These are phyloP conservation scores for Anoplopoma fimbria DNA, from an alignment of 2,113 vertebrate species.

Conservation along the genomic window DNA sequence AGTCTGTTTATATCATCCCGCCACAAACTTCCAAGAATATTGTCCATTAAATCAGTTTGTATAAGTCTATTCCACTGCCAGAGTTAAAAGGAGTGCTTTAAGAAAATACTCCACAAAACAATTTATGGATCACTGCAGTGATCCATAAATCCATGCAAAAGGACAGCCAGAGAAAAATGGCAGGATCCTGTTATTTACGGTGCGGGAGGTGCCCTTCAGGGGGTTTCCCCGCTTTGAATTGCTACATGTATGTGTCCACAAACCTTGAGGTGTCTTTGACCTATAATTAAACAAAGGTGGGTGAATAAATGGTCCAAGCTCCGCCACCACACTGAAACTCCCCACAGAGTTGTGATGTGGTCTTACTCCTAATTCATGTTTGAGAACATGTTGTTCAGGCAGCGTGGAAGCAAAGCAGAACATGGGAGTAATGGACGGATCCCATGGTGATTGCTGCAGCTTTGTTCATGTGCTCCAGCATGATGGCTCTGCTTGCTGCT, in stretches of 20 bases:
- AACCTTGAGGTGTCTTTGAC: conserved; percentile 67
- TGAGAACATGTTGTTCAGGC: conserved; percentile 35
- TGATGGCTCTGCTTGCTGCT: background rate
- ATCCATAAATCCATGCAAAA: conserved; percentile 19
- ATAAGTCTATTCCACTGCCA: background rate
- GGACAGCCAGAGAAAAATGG: conserved; percentile 12
- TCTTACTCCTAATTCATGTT: conserved; percentile 45
- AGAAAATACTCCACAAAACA: conserved; percentile 22
- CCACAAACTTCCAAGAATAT: background rate
- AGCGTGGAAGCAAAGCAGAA: conserved; percentile 45
- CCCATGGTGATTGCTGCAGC: conserved; percentile 11
- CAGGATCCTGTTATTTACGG: conserved; percentile 33
- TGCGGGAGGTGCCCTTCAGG: conserved; percentile 35
- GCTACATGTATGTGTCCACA: conserved; percentile 52
- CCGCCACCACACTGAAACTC: conserved; percentile 33
- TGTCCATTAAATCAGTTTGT: background rate
- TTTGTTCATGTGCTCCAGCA: conserved; percentile 22
- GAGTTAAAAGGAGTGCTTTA: conserved; percentile 1
- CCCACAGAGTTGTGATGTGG: conserved; percentile 53
- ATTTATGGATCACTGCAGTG: conserved; percentile 26
- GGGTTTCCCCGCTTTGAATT: conserved; percentile 20
- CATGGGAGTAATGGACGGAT: conserved; percentile 33
- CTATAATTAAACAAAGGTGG: conserved; percentile 64
- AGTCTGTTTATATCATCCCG: conserved; percentile 7
- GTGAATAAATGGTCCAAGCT: conserved; percentile 41